phyloP scores from a whole-genome alignment of 2,888 invertebrate species.

The Nycteola revayana region DNA sequence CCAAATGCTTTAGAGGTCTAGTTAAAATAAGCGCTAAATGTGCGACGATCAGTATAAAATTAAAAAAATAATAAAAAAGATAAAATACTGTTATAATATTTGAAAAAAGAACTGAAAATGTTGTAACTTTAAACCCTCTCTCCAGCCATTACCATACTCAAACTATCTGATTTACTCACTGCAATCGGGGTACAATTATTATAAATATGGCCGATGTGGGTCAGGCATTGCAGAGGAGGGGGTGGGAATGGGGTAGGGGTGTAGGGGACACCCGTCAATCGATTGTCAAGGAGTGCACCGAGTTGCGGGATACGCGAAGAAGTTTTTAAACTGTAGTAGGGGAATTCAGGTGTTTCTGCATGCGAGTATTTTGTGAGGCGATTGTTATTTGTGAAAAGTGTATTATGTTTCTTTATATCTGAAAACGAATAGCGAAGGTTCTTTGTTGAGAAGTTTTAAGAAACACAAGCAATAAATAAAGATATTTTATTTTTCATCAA shows the following conservation, averaged over 20 bases:
- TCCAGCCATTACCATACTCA: slow-evolving; percentile 19
- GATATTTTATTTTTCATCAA: too few species aligned
- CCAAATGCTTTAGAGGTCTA: too few species aligned
- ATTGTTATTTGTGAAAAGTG: too few species aligned
- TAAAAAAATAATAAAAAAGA: too few species aligned
- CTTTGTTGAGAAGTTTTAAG: too few species aligned
- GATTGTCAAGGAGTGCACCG: slow-evolving; percentile 78
- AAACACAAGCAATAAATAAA: too few species aligned
- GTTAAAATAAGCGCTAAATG: too few species aligned
- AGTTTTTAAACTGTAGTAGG: slow-evolving; percentile 39
- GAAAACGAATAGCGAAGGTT: too few species aligned
- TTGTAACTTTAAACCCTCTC: background rate
- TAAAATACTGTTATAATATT: too few species aligned
- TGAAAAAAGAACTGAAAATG: background rate
- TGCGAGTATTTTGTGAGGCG: background rate
- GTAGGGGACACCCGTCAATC: slow-evolving; percentile 79
- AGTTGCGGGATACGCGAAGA: slow-evolving; percentile 44
- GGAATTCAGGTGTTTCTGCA: slow-evolving; percentile 25
- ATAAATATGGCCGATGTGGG: slow-evolving; percentile 80
- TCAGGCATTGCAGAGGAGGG: slow-evolving; percentile 53
- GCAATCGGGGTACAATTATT: slow-evolving; percentile 71
- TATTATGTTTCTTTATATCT: too few species aligned
- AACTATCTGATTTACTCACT: slow-evolving; percentile 35
- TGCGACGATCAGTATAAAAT: too few species aligned
- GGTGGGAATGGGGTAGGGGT: slow-evolving; percentile 34